A percentile compares a stretch with the other conserved stretches of the same genome.
Evolutionary conservation across 2,797 vertebrate genomes (phyloP).

Genomic region (Malurus leucopterus): DNA sequence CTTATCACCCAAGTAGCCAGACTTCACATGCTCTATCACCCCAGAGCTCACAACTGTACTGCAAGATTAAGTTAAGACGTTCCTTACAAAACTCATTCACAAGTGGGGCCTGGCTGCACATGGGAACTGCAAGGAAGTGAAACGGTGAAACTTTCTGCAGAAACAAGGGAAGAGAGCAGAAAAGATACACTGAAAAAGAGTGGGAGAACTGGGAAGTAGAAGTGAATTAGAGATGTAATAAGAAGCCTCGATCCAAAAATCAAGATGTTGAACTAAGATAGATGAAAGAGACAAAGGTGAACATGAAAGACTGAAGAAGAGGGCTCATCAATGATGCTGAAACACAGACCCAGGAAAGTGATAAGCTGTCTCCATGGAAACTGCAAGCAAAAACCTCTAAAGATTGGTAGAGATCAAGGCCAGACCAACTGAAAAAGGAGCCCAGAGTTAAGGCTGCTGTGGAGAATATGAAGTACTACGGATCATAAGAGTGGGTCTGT

Average conservation of each 20-base stretch:
- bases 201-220: not conserved
- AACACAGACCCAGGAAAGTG: not conserved
- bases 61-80: not conserved
- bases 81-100: not conserved
- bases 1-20: not conserved
- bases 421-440: not conserved
- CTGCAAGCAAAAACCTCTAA: not conserved
- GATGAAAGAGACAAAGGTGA: not conserved
- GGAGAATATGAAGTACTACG: not conserved
- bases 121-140: not conserved
- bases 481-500: not conserved
- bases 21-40: not conserved
- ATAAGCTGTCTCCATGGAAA: not conserved
- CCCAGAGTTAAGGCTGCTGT: not conserved
- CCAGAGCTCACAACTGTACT: not conserved
- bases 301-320: not conserved
- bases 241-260: not conserved
- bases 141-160: not conserved
- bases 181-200: not conserved
- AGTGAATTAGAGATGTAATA: not conserved
- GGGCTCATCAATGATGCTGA: not conserved
- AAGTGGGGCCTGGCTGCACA: not conserved
- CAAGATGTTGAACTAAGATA: not conserved
- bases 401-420: not conserved
- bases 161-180: not conserved